Evolutionary conservation across 2,888 invertebrate species (phyloP), one percentile per base, ranked within the genome.

Genomic region (Hydraecia micacea): DNA sequence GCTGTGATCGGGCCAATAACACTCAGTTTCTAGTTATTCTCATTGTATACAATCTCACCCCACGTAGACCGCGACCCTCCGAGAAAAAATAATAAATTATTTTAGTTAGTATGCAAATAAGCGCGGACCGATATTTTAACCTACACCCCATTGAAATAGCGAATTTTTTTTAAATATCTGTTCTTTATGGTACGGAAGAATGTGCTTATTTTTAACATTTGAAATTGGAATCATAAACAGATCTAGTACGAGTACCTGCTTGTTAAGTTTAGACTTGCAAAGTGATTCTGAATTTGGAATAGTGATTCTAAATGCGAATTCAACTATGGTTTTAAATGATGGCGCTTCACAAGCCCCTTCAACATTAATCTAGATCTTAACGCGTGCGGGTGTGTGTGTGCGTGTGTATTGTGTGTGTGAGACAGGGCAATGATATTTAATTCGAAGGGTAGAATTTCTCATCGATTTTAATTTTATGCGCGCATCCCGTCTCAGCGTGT

Each of bases 31-130:
- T 96, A 95, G 95, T 96, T 95, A 94, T 94, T 94, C 92, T 94
- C 92, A 95, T 96, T 96, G 96, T 94, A 89, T 87, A 92, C 92
- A 91, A 90, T 91, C 93, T 91, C 95, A 95, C 96, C 96, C 96
- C 93, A 95, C 92, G 91, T 90, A 88, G 89, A 88, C 85, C 89
- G 92, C 94, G 92, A 94, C 96, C 96, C 96, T 96, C 94, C 92
- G 94, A 94, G 94, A 95, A 96, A 97, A 96, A 96, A 96, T 96
- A 96, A 97, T 96, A 97, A 96, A 96, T 96, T 96, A 97, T 96
- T 97, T 97, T 97, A 97, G 96, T 97, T 96, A 97, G 96, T 96
- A 97, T 97, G 97, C 97, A 97, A 97, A 97, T 97, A 96, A 95
- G 96, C 91, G 88, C 90, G 92, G 94, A 91, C 95, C 95, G 95